Conservation (phyloP, 2,888 invertebrate species). For the Drosophila mimica region DNA sequence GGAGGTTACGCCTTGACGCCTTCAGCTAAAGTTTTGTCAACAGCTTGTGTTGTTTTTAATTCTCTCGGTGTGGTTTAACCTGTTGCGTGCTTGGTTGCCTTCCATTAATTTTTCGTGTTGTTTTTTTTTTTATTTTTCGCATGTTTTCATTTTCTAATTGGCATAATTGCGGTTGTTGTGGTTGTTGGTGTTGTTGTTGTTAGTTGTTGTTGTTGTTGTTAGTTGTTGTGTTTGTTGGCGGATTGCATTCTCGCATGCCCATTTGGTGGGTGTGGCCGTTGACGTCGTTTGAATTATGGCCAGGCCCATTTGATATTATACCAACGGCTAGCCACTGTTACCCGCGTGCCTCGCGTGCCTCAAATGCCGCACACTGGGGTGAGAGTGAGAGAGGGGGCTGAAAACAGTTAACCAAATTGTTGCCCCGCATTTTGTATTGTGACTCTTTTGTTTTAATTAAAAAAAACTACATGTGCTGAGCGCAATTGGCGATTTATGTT, state of each 20-base stretch:
- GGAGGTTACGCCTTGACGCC: constrained; percentile 67
- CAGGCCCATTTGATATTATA: constrained; percentile 50
- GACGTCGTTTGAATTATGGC: constrained; percentile 66
- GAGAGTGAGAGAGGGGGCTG: not conserved
- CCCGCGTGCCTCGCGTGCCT: constrained; percentile 17
- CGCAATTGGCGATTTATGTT: constrained; percentile 69
- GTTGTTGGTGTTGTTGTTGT: constrained; percentile 37
- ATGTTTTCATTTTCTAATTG: constrained; percentile 76
- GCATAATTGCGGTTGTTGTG: constrained; percentile 67
- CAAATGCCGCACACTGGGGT: not conserved
- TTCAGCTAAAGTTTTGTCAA: constrained; percentile 67
- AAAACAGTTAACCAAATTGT: constrained; percentile 33
- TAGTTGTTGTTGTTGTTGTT: constrained; percentile 29
- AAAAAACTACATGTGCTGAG: constrained; percentile 68
- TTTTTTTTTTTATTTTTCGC: constrained; percentile 41
- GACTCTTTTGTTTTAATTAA: constrained; percentile 38
- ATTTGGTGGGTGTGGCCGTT: constrained; percentile 62
- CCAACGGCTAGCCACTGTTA: constrained; percentile 14
- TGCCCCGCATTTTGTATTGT: constrained; percentile 44
- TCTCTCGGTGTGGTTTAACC: constrained; percentile 42
- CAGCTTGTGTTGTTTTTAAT: constrained; percentile 31
- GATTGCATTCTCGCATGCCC: constrained; percentile 72
- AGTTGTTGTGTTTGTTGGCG: constrained; percentile 37
- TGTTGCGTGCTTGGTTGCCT: constrained; percentile 64
- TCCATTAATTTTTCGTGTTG: constrained; percentile 2